phyloP scores from a whole-genome alignment of 2,113 vertebrate species.

The Parotia lawesii region DNA sequence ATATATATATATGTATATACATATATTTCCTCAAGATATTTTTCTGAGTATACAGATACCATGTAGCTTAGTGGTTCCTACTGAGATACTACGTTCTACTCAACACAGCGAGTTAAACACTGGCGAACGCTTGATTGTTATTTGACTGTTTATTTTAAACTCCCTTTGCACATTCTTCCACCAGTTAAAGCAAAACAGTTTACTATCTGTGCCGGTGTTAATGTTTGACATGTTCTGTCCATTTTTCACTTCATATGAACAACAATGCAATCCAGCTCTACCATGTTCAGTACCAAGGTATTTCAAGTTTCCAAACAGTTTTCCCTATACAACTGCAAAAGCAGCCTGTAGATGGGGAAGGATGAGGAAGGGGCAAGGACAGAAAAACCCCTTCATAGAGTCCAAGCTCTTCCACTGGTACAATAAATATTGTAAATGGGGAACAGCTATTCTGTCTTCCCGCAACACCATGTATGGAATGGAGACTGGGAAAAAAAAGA shows the following conservation, averaged over 20 bases:
- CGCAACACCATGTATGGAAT: neutral
- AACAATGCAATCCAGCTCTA: neutral
- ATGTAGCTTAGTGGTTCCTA: neutral
- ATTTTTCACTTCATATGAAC: neutral
- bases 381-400: neutral
- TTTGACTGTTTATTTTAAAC: conserved; percentile 1
- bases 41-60: neutral
- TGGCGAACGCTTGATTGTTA: neutral
- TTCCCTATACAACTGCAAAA: neutral
- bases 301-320: neutral
- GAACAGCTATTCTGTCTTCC: neutral
- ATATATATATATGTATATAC: too few species aligned
- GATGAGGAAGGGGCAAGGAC: neutral
- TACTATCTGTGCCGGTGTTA: neutral
- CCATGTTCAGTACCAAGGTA: neutral
- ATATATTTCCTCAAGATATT: neutral
- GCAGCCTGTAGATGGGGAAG: neutral
- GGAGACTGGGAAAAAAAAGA: neutral
- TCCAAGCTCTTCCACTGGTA: neutral
- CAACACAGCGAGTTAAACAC: neutral
- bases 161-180: neutral
- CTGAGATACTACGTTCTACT: neutral
- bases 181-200: neutral
- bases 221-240: neutral
- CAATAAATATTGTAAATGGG: neutral